Evolutionary conservation across 1,140 invertebrate genomes (phyloP).

Genomic region (Metaphire vulgaris): DNA sequence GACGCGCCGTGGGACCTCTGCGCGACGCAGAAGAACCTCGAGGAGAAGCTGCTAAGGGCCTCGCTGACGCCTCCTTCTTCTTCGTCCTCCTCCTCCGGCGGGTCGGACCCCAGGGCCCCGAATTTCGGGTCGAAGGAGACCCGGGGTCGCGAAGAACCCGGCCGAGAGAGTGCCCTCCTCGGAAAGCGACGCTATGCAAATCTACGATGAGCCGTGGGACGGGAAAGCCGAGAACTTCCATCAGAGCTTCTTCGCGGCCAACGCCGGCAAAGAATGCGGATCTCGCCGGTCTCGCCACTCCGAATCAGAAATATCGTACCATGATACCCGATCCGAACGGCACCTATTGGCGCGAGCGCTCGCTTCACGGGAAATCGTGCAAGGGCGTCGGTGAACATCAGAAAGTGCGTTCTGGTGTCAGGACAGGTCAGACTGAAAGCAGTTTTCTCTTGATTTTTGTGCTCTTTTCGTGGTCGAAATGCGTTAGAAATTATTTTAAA

Average conservation of each 20-base stretch:
- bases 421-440: background rate
- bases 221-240: background rate
- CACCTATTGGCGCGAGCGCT: no score
- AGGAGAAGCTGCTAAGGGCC: slow-evolving; percentile 7
- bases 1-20: slow-evolving; percentile 19
- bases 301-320: no score
- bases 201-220: background rate
- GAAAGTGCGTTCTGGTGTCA: background rate
- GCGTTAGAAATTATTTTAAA: no score
- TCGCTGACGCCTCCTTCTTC: background rate
- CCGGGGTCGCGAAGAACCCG: no score
- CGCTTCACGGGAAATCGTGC: background rate
- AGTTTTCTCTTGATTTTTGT: no score
- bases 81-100: background rate
- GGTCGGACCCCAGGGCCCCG: background rate
- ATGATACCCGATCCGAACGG: no score
- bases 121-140: no score
- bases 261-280: no score
- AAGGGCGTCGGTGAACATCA: background rate
- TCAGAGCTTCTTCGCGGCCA: background rate
- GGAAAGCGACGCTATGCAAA: background rate
- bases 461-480: no score
- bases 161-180: no score
- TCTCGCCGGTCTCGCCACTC: no score
- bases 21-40: slow-evolving; percentile 11